phyloP scores from a whole-genome alignment of 2,888 invertebrate species.

The Orthosia gracilis region DNA sequence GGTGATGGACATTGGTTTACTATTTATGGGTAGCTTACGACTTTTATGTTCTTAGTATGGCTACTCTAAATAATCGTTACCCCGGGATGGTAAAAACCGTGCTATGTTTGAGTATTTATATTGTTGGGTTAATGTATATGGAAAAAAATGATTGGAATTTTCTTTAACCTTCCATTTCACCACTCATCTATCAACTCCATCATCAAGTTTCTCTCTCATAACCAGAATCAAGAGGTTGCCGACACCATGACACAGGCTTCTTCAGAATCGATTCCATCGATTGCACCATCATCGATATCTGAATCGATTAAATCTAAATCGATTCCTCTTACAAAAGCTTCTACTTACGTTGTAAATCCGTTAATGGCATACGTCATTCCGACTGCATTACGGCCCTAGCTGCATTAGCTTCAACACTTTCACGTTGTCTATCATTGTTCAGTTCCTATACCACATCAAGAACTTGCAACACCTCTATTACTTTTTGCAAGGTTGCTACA shows the following conservation, averaged over 20 bases:
- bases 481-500: constrained; percentile 37
- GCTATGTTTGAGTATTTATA: constrained; percentile 8
- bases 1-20: background rate
- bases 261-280: constrained; percentile 58
- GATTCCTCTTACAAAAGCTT: constrained; percentile 67
- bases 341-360: constrained; percentile 73
- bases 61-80: constrained; percentile 7
- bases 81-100: background rate
- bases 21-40: background rate
- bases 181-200: constrained; percentile 29
- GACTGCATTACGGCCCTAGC: constrained; percentile 70
- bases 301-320: constrained; percentile 70
- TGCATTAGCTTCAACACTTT: constrained; percentile 71
- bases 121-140: constrained; percentile 9
- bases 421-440: constrained; percentile 75
- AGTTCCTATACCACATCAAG: constrained; percentile 68
- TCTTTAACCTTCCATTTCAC: constrained; percentile 32
- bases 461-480: constrained; percentile 65
- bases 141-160: constrained; percentile 32
- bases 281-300: constrained; percentile 66
- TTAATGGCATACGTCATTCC: constrained; percentile 72
- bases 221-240: constrained; percentile 42
- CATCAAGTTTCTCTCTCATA: background rate
- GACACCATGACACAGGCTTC: constrained; percentile 62
- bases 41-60: background rate